A percentile compares a stretch with the other conserved stretches of the same genome.
These are phyloP conservation scores for Merluccius polli DNA, from an alignment of 2,797 vertebrate genomes.

Conservation along the genomic window DNA sequence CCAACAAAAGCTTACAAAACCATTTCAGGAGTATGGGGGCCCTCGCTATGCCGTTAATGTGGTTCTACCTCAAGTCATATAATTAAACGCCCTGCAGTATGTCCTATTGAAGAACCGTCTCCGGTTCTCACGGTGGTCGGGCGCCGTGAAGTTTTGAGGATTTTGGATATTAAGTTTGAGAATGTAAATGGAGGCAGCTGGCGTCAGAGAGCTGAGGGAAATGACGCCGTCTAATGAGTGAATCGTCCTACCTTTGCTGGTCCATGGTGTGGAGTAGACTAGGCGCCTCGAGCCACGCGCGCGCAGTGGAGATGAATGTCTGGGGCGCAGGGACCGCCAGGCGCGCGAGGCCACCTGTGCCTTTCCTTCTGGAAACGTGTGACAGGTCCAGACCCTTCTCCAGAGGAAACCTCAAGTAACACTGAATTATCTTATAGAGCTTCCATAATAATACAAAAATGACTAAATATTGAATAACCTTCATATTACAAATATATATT, in stretches of 20 bases:
- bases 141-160: not conserved
- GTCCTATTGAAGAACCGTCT: not conserved
- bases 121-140: not conserved
- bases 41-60: not conserved
- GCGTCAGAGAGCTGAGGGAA: not conserved
- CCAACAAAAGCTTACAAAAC: too few relatives aligned
- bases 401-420: not conserved
- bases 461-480: not conserved
- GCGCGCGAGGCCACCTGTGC: conserved; percentile 51
- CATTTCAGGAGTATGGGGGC: not conserved
- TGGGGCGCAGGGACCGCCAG: conserved; percentile 15
- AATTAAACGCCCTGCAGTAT: not conserved
- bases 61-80: not conserved
- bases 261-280: not conserved
- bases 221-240: not conserved
- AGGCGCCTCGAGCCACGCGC: not conserved
- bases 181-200: not conserved
- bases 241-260: not conserved
- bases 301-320: not conserved
- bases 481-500: not conserved
- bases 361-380: conserved; percentile 47
- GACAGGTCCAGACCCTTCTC: conserved; percentile 38
- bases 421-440: not conserved
- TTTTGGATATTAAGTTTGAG: not conserved
- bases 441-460: not conserved